phyloP scores from a whole-genome alignment of 2,113 vertebrate species.

The Aptenodytes patagonicus region DNA sequence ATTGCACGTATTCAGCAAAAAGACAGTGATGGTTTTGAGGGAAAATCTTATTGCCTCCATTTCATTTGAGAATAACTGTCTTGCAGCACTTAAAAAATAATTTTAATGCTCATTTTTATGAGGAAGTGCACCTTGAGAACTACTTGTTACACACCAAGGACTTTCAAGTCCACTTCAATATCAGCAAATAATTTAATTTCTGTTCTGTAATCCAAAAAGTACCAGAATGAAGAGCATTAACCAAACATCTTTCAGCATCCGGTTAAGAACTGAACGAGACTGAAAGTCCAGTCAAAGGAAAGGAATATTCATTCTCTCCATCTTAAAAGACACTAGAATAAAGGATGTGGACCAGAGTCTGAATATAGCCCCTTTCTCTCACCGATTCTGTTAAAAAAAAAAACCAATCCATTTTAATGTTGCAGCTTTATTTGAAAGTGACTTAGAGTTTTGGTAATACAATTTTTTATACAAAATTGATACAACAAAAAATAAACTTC shows the following conservation, averaged over 20 bases:
- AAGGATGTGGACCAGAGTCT: not conserved
- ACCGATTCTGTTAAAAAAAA: not conserved
- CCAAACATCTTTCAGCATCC: not conserved
- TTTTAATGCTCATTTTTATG: not conserved
- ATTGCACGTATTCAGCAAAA: not conserved
- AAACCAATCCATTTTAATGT: not conserved
- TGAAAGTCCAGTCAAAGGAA: not conserved
- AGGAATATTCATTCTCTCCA: not conserved
- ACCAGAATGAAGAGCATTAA: not conserved
- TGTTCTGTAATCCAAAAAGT: not conserved
- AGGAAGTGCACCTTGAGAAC: not conserved
- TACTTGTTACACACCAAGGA: not conserved
- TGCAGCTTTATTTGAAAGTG: constrained; percentile 49
- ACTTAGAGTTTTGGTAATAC: not conserved
- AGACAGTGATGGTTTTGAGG: not conserved
- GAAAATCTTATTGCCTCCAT: not conserved
- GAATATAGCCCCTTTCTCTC: not conserved
- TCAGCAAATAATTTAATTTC: not conserved
- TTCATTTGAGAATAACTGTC: not conserved
- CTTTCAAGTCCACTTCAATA: not conserved
- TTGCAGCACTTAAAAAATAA: not conserved
- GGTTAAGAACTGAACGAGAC: not conserved
- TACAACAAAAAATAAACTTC: constrained; percentile 14
- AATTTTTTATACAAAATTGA: not conserved
- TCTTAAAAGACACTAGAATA: not conserved